Evolutionary conservation across 2,113 vertebrate genomes (phyloP).

Genomic region (Crypturellus undulatus): DNA sequence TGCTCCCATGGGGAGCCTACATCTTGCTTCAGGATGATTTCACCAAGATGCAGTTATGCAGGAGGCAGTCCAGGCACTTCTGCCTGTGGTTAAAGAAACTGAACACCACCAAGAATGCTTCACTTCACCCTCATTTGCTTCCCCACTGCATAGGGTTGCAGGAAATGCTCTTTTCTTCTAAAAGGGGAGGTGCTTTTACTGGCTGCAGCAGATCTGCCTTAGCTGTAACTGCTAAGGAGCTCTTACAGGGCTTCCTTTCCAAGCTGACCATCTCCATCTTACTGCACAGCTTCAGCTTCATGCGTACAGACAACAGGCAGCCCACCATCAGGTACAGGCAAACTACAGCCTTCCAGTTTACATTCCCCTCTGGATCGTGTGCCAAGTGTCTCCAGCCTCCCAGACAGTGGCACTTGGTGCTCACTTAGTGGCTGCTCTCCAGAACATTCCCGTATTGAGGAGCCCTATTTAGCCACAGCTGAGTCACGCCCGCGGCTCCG

Average conservation of each 20-base stretch:
- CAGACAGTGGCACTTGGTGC: not conserved
- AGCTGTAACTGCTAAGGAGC: not conserved
- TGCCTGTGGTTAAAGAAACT: not conserved
- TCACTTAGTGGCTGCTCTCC: not conserved
- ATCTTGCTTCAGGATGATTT: not conserved
- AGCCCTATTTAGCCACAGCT: not conserved
- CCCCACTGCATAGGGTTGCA: not conserved
- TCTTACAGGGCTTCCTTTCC: not conserved
- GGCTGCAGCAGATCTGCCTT: not conserved
- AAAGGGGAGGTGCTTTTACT: not conserved
- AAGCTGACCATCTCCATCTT: not conserved
- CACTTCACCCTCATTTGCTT: not conserved
- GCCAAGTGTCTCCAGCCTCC: not conserved
- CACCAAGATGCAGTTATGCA: not conserved
- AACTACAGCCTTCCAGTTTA: rapidly evolving
- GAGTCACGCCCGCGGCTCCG: slow-evolving; percentile 25
- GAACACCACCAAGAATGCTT: not conserved
- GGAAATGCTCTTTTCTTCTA: not conserved
- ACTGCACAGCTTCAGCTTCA: not conserved
- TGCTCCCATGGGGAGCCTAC: not conserved
- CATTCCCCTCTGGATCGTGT: not conserved
- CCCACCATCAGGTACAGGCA: rapidly evolving
- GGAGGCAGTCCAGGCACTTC: not conserved
- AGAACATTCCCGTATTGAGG: slow-evolving; percentile 4
- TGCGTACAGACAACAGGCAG: not conserved